phyloP scores from a whole-genome alignment of 2,888 invertebrate species.

The Cephus runcator region DNA sequence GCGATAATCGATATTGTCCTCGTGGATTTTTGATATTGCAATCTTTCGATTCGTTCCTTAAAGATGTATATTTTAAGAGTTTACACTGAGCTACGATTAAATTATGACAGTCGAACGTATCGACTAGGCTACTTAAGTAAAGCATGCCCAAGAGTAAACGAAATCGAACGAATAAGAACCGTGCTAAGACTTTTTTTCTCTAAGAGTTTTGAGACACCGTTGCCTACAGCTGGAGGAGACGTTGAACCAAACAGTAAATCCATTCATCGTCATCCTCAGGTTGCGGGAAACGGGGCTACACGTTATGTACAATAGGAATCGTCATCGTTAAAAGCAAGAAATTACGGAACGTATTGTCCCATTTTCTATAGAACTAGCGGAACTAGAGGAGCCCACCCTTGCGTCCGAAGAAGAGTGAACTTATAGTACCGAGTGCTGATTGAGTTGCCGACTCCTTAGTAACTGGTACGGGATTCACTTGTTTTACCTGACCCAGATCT shows the following conservation, averaged over 20 bases:
- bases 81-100: not conserved
- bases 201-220: not conserved
- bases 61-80: not conserved
- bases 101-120: not conserved
- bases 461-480: constrained; percentile 37
- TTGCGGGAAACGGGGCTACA: not conserved
- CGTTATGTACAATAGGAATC: constrained; percentile 16
- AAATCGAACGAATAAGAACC: not conserved
- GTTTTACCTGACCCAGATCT: constrained; percentile 71
- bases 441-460: constrained; percentile 63
- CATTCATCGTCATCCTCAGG: not conserved
- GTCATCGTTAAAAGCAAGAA: constrained; percentile 17
- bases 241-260: not conserved
- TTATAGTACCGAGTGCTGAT: constrained; percentile 78
- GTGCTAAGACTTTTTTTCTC: not conserved
- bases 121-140: not conserved
- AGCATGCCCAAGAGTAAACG: not conserved
- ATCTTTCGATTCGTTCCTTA: not conserved
- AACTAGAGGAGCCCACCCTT: constrained; percentile 83
- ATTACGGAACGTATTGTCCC: not conserved
- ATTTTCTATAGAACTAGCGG: not conserved
- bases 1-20: not conserved
- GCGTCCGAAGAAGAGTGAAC: constrained; percentile 83
- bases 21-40: not conserved
- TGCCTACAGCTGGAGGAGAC: not conserved